Conservation (phyloP, 2,113 vertebrate species). For the Crotalus tigris region DNA sequence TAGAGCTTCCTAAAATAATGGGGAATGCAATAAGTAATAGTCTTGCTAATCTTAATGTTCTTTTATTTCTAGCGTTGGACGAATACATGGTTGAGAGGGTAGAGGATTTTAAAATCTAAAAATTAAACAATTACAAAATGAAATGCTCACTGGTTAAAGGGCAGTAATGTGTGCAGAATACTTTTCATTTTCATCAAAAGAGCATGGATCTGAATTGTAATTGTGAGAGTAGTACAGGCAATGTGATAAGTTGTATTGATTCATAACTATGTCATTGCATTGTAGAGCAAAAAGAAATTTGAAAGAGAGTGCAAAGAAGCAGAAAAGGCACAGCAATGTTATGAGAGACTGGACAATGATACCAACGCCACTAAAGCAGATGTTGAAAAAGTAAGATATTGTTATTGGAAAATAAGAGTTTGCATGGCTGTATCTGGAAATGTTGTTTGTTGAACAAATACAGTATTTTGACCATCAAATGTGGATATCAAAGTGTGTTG, state of each 20-base stretch:
- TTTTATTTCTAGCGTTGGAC: not conserved
- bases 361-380: conserved; percentile 97
- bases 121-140: not conserved
- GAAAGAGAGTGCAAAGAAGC: conserved; percentile 96
- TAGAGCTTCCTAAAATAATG: not conserved
- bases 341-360: conserved; percentile 91
- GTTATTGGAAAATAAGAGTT: not conserved
- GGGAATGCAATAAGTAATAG: not conserved
- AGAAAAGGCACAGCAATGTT: conserved; percentile 91
- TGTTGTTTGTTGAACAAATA: not conserved
- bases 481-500: not conserved
- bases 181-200: not conserved
- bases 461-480: not conserved
- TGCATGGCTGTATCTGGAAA: not conserved
- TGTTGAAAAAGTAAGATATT: conserved; percentile 89
- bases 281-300: conserved; percentile 98
- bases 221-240: not conserved
- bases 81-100: not conserved
- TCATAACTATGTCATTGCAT: conserved; percentile 41
- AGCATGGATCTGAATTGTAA: not conserved
- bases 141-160: not conserved
- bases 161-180: not conserved
- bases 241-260: conserved; percentile 32
- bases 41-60: not conserved
- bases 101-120: not conserved